phyloP scores from a whole-genome alignment of 2,888 invertebrate species.

The Sphaeridia pumilis region DNA sequence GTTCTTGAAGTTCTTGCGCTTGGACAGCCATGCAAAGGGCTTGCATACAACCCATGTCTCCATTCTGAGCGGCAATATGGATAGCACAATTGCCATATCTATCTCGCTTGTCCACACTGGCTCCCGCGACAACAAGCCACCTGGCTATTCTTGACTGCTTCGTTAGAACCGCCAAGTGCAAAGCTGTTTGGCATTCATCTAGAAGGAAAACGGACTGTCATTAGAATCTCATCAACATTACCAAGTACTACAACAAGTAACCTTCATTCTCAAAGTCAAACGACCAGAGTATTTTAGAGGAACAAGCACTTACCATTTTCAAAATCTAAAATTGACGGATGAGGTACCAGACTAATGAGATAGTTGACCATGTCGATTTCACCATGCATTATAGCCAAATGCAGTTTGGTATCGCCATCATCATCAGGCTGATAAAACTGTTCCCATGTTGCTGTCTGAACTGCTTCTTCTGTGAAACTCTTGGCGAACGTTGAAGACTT shows the following conservation, averaged over 20 bases:
- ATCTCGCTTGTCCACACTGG: constrained; percentile 53
- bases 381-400: constrained; percentile 69
- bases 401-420: constrained; percentile 80
- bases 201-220: constrained; percentile 5
- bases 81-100: constrained; percentile 71
- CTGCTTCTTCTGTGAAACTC: constrained; percentile 18
- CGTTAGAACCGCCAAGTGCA: constrained; percentile 76
- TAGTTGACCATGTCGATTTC: constrained; percentile 59
- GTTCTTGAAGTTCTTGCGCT: constrained; percentile 41
- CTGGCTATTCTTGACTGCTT: constrained; percentile 61
- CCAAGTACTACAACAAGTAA: no score
- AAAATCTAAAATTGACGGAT: constrained; percentile 62
- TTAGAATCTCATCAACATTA: neutral
- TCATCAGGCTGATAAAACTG: constrained; percentile 63
- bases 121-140: constrained; percentile 68
- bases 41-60: constrained; percentile 57
- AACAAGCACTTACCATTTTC: constrained; percentile 58
- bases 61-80: constrained; percentile 65
- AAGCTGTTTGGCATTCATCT: constrained; percentile 47
- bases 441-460: constrained; percentile 50
- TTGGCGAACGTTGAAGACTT: constrained; percentile 9
- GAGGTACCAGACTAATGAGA: constrained; percentile 64
- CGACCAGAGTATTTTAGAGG: constrained; percentile 39
- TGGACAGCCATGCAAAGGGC: constrained; percentile 59
- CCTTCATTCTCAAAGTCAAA: neutral